These are phyloP conservation scores for Dicranocentrus wangi DNA, from an alignment of 2,888 invertebrate genomes.

Conservation along the genomic window DNA sequence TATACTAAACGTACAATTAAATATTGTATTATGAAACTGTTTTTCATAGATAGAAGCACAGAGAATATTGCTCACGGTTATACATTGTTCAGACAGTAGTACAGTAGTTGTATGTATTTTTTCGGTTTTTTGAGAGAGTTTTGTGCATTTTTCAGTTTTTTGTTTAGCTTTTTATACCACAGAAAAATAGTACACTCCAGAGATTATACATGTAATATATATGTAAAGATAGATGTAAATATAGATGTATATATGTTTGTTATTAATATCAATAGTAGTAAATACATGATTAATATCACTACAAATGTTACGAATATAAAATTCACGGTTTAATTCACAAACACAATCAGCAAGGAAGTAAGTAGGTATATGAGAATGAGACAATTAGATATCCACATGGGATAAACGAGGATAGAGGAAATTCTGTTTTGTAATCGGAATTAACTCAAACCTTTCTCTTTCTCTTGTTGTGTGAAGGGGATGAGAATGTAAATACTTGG, in stretches of 20 bases:
- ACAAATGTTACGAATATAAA: conserved; percentile 43
- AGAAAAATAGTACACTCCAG: conserved; percentile 61
- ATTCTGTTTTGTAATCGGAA: no score
- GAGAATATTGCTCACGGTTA: conserved; percentile 71
- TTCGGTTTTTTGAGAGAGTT: conserved; percentile 44
- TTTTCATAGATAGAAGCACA: conserved; percentile 68
- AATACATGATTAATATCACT: conserved; percentile 39
- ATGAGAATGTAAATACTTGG: no score
- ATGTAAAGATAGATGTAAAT: conserved; percentile 23
- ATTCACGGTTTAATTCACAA: conserved; percentile 10
- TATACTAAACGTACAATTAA: conserved; percentile 23
- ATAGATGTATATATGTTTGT: conserved; percentile 15
- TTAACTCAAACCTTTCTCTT: no score
- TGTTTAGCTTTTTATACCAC: conserved; percentile 45
- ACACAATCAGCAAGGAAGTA: neutral
- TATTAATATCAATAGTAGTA: conserved; percentile 15
- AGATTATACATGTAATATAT: conserved; percentile 37
- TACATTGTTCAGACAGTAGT: conserved; percentile 69
- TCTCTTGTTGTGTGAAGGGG: no score
- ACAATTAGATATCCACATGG: no score
- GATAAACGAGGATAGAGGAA: no score
- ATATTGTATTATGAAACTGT: conserved; percentile 37
- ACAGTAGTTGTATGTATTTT: conserved; percentile 47
- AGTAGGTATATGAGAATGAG: no score
- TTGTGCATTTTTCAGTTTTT: conserved; percentile 55